Evolutionary conservation across 2,797 vertebrate genomes (phyloP).

Genomic region (Oophaga sylvatica): DNA sequence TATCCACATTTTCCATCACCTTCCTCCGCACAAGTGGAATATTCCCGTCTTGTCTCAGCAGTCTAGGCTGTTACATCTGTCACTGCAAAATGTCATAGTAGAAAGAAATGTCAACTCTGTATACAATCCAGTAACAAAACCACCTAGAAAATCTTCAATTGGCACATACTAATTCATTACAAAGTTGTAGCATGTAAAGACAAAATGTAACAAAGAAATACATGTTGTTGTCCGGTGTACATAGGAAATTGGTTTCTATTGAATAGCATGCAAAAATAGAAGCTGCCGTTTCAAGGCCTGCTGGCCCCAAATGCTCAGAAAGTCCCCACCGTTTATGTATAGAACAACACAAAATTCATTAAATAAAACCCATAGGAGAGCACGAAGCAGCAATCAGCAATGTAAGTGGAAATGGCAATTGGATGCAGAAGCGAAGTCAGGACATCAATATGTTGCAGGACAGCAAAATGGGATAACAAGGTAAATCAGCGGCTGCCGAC

Average conservation of each 20-base stretch:
- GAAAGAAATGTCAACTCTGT: constrained; percentile 12
- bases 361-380: constrained; percentile 29
- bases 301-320: constrained; percentile 11
- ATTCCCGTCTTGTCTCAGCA: not conserved
- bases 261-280: not conserved
- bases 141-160: not conserved
- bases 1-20: not conserved
- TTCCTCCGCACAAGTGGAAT: not conserved
- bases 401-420: constrained; percentile 37
- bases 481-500: constrained; percentile 10
- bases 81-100: not conserved
- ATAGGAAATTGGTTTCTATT: not conserved
- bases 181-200: constrained; percentile 1
- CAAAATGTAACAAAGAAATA: not conserved
- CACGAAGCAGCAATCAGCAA: constrained; percentile 21
- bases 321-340: not conserved
- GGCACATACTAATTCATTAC: not conserved
- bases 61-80: not conserved
- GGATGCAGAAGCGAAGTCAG: constrained; percentile 14
- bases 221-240: not conserved
- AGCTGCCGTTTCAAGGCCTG: not conserved
- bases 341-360: constrained; percentile 34
- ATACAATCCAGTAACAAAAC: not conserved
- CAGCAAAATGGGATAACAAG: constrained; percentile 39
- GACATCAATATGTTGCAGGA: constrained; percentile 36